phyloP scores from a whole-genome alignment of 2,797 vertebrate genomes.

The Orientallactaga sibirica region DNA sequence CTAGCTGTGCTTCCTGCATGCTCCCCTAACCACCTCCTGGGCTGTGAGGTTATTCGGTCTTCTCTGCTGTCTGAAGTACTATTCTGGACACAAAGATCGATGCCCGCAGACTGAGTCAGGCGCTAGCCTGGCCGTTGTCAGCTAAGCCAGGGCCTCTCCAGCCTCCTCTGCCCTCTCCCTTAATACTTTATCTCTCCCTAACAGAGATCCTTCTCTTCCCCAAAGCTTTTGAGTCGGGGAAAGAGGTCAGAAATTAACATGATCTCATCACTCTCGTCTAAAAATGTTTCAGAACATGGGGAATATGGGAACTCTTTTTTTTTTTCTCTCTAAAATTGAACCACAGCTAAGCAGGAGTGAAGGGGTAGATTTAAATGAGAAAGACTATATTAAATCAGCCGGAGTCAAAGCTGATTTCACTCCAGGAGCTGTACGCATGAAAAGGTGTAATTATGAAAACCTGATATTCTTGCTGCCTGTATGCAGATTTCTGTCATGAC shows the following conservation, averaged over 20 bases:
- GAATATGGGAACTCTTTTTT: slow-evolving; percentile 60
- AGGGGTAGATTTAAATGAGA: slow-evolving; percentile 68
- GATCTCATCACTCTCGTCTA: slow-evolving; percentile 44
- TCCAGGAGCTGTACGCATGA: slow-evolving; percentile 60
- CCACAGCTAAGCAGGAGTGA: slow-evolving; percentile 62
- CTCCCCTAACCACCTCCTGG: background rate
- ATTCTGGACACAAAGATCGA: background rate
- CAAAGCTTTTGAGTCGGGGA: slow-evolving; percentile 47
- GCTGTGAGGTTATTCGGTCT: slow-evolving; percentile 25
- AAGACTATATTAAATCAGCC: slow-evolving; percentile 73
- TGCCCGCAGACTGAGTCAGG: background rate
- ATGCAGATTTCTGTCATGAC: slow-evolving; percentile 73
- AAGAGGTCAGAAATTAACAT: slow-evolving; percentile 57
- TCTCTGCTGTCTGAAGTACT: slow-evolving; percentile 13
- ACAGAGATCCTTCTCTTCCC: slow-evolving; percentile 61
- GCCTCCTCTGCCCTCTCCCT: background rate
- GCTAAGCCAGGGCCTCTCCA: background rate
- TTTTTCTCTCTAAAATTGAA: slow-evolving; percentile 56
- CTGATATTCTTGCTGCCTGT: slow-evolving; percentile 62
- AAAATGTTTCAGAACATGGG: slow-evolving; percentile 45
- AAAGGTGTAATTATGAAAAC: slow-evolving; percentile 77
- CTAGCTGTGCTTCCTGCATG: background rate
- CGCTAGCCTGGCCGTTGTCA: background rate
- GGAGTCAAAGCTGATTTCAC: slow-evolving; percentile 62
- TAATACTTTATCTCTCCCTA: slow-evolving; percentile 63